Conservation (phyloP, 64 coral and sea anemone species). For the Actinia tenebrosa region DNA sequence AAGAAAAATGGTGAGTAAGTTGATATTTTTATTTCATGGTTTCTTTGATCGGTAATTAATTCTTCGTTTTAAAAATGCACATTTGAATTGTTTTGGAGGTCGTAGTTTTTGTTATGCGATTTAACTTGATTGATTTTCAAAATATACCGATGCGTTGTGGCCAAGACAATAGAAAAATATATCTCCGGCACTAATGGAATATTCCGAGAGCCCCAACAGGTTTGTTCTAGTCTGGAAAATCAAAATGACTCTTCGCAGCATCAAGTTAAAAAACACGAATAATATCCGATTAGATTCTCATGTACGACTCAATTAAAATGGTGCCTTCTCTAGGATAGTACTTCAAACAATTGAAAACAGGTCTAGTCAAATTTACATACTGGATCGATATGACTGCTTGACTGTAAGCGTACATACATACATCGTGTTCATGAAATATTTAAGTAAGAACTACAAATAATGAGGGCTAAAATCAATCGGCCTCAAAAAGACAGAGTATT, state of each 20-base stretch:
- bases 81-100: slow-evolving; percentile 5
- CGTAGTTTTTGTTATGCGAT: slow-evolving; percentile 15
- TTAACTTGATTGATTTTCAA: slow-evolving; percentile 20
- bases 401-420: background rate
- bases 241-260: background rate
- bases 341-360: slow-evolving; percentile 9
- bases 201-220: background rate
- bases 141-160: background rate
- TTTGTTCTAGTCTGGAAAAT: slow-evolving; percentile 2
- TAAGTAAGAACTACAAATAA: background rate
- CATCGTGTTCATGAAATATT: background rate
- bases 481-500: background rate
- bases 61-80: background rate
- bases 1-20: slow-evolving; percentile 83
- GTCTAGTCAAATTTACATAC: slow-evolving; percentile 2
- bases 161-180: background rate
- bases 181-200: slow-evolving; percentile 4
- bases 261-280: background rate
- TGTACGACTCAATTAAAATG: slow-evolving; percentile 3
- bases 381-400: slow-evolving; percentile 2
- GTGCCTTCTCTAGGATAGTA: background rate
- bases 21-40: background rate
- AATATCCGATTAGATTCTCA: background rate
- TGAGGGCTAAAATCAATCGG: background rate
- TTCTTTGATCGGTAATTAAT: background rate